phyloP scores from a whole-genome alignment of 2,888 invertebrate species.

The Pseudococcus longispinus region DNA sequence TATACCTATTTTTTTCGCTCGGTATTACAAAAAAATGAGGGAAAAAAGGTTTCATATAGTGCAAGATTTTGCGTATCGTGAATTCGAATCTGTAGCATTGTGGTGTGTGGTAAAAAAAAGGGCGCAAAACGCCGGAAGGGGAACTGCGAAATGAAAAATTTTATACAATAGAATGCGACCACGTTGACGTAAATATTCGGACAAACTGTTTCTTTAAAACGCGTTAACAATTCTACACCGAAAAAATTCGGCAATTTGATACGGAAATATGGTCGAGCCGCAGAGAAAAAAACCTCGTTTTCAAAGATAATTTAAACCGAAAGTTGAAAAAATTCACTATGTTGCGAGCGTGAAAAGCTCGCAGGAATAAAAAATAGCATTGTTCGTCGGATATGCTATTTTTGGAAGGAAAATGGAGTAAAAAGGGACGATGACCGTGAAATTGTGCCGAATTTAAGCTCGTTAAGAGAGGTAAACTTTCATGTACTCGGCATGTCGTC shows the following conservation, averaged over 20 bases:
- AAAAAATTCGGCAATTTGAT: conserved; percentile 31
- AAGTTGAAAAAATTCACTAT: neutral
- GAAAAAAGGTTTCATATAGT: neutral
- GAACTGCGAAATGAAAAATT: conserved; percentile 39
- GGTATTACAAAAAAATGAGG: neutral
- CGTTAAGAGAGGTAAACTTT: neutral
- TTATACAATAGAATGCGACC: conserved; percentile 12
- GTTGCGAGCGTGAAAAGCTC: neutral
- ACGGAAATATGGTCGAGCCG: neutral
- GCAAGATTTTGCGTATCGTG: neutral
- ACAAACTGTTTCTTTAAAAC: conserved; percentile 35
- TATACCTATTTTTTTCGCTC: neutral
- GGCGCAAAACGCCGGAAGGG: neutral
- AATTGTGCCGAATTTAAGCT: neutral
- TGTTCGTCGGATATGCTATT: neutral
- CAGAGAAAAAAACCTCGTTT: neutral
- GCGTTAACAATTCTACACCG: neutral
- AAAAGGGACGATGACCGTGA: conserved; percentile 7
- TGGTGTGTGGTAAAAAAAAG: neutral
- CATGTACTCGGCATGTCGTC: neutral
- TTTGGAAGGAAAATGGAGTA: neutral
- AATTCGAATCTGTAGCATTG: neutral
- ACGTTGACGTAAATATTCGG: conserved; percentile 31
- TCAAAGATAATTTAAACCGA: neutral
- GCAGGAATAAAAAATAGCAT: neutral